A percentile compares a stretch with the other conserved stretches of the same genome.
phyloP scores from a whole-genome alignment of 2,888 invertebrate species.

The Mamestra brassicae region DNA sequence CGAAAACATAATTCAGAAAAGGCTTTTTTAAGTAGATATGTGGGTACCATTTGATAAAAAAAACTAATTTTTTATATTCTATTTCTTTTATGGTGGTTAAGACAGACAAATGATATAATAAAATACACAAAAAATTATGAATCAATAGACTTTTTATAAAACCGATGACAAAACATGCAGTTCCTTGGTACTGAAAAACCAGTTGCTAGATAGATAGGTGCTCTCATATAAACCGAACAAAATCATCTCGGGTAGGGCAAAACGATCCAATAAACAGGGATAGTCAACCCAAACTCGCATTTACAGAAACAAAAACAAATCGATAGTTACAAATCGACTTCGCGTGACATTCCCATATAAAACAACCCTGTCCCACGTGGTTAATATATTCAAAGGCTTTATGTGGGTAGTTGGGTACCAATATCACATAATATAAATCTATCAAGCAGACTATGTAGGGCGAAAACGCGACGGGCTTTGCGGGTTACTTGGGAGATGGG shows the following conservation, averaged over 20 bases:
- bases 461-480: slow-evolving; percentile 22
- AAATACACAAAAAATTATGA: too few relatives aligned
- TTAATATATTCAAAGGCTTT: slow-evolving; percentile 53
- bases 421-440: slow-evolving; percentile 60
- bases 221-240: background rate
- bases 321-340: slow-evolving; percentile 48
- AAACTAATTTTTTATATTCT: too few relatives aligned
- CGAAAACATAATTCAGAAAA: too few relatives aligned
- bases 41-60: too few relatives aligned
- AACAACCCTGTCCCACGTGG: slow-evolving; percentile 49
- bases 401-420: slow-evolving; percentile 32
- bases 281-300: slow-evolving; percentile 38
- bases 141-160: too few relatives aligned
- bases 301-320: slow-evolving; percentile 51
- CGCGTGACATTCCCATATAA: slow-evolving; percentile 55
- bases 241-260: slow-evolving; percentile 1
- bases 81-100: too few relatives aligned
- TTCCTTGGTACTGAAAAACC: too few relatives aligned
- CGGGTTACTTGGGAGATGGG: background rate
- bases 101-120: too few relatives aligned
- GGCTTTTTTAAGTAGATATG: too few relatives aligned
- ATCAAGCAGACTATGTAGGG: slow-evolving; percentile 25
- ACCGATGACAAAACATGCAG: too few relatives aligned
- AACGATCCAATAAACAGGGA: slow-evolving; percentile 13
- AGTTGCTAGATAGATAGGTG: too few relatives aligned